Evolutionary conservation across 2,797 vertebrate species (phyloP).

Genomic region (Takifugu rubripes): DNA sequence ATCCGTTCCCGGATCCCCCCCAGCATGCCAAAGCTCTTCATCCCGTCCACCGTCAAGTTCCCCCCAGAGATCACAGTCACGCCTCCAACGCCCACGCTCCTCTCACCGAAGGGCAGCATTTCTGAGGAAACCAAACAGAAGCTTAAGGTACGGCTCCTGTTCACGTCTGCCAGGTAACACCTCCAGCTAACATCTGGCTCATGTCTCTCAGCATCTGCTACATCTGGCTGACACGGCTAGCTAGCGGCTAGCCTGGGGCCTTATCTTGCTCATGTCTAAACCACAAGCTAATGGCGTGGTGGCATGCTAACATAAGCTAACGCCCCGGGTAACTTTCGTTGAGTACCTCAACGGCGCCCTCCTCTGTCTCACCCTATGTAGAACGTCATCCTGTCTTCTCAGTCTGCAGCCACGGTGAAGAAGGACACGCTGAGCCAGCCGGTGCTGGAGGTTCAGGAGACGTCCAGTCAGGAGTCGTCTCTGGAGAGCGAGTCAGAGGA

Average conservation of each 20-base stretch:
- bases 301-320: neutral
- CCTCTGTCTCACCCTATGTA: conserved; percentile 63
- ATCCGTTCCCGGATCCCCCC: conserved; percentile 86
- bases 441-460: conserved; percentile 95
- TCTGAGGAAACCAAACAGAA: conserved; percentile 99
- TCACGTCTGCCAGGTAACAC: too few species aligned
- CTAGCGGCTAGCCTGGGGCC: too few species aligned
- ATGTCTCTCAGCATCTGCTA: too few species aligned
- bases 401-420: conserved; percentile 97
- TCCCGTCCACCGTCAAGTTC: conserved; percentile 92
- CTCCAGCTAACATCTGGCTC: too few species aligned
- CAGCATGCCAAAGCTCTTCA: conserved; percentile 97
- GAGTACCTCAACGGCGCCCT: conserved; percentile 27
- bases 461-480: conserved; percentile 96
- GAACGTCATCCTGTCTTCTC: conserved; percentile 97
- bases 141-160: conserved; percentile 82
- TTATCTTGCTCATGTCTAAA: too few species aligned
- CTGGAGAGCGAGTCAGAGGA: conserved; percentile 97
- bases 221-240: too few species aligned
- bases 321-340: neutral
- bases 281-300: too few species aligned
- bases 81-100: conserved; percentile 94
- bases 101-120: conserved; percentile 97
- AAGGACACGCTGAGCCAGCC: conserved; percentile 95
- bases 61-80: conserved; percentile 99